Evolutionary conservation across 2,797 vertebrate genomes (phyloP).

Genomic region (Discoglossus pictus): DNA sequence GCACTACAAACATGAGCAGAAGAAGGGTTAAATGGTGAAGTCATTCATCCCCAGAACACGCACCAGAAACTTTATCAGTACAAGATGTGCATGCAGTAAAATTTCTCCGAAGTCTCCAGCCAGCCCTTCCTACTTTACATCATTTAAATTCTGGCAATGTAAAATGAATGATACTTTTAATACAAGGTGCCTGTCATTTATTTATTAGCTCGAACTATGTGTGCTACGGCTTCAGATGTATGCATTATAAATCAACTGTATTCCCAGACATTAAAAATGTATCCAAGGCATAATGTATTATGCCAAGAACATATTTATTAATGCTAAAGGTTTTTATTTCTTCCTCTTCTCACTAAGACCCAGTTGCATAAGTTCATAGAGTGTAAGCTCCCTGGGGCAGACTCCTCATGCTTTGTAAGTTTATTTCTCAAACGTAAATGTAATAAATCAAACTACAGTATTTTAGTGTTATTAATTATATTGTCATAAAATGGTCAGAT

Average conservation of each 20-base stretch:
- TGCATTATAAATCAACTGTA: slow-evolving; percentile 87
- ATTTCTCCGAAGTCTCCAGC: slow-evolving; percentile 23
- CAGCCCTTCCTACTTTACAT: slow-evolving; percentile 45
- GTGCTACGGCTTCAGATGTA: slow-evolving; percentile 72
- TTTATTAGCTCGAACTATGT: slow-evolving; percentile 82
- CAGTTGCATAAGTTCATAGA: too few species aligned
- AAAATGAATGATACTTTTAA: slow-evolving; percentile 80
- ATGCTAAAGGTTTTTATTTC: slow-evolving; percentile 77
- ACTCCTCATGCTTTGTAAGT: too few species aligned
- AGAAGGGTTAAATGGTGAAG: too few species aligned
- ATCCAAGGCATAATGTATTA: slow-evolving; percentile 89
- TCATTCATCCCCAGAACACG: too few species aligned
- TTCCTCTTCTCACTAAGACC: slow-evolving; percentile 51
- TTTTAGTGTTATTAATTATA: too few species aligned
- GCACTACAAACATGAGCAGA: too few species aligned
- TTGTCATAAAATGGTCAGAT: too few species aligned
- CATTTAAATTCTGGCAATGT: slow-evolving; percentile 67
- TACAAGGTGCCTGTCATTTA: slow-evolving; percentile 83
- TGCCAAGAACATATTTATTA: slow-evolving; percentile 88
- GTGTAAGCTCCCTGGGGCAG: slow-evolving; percentile 36
- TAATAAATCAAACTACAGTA: too few species aligned
- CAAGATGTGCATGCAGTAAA: slow-evolving; percentile 1
- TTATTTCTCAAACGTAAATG: too few species aligned
- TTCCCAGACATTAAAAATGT: slow-evolving; percentile 88
- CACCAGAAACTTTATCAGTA: background rate